Conservation (phyloP, 2,113 vertebrate species). For the Pedetes capensis region DNA sequence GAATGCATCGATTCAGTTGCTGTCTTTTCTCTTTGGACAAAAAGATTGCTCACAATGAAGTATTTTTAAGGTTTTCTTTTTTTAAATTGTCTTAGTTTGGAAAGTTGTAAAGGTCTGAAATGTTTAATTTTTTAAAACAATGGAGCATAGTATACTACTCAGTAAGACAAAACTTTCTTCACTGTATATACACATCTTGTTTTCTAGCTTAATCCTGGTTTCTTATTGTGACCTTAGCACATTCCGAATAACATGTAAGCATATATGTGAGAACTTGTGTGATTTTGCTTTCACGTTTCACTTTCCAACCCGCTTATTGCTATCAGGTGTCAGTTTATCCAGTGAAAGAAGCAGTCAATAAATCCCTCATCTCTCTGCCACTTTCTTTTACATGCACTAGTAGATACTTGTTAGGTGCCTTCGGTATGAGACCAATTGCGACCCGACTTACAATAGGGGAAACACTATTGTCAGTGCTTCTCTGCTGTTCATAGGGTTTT, state of each 20-base stretch:
- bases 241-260: neutral
- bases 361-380: neutral
- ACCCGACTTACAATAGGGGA: too few relatives aligned
- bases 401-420: too few relatives aligned
- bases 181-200: neutral
- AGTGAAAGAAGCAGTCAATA: neutral
- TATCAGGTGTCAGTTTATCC: constrained; percentile 5
- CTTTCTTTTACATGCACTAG: constrained; percentile 12
- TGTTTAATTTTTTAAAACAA: neutral
- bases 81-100: neutral
- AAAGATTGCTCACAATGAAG: neutral
- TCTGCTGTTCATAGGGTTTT: too few relatives aligned
- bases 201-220: neutral
- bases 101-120: neutral
- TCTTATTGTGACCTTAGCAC: neutral
- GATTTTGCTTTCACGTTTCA: constrained; percentile 26
- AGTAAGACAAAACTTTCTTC: neutral
- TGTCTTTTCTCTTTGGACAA: constrained; percentile 20
- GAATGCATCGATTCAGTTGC: neutral
- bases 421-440: too few relatives aligned
- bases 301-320: constrained; percentile 2
- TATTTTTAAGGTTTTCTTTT: too few relatives aligned
- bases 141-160: neutral
- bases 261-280: neutral
- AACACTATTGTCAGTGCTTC: too few relatives aligned